Percentiles rank a stretch among this genome's conserved stretches.
phyloP scores from a whole-genome alignment of 2,113 vertebrate genomes.

The Orientallactaga bullata region DNA sequence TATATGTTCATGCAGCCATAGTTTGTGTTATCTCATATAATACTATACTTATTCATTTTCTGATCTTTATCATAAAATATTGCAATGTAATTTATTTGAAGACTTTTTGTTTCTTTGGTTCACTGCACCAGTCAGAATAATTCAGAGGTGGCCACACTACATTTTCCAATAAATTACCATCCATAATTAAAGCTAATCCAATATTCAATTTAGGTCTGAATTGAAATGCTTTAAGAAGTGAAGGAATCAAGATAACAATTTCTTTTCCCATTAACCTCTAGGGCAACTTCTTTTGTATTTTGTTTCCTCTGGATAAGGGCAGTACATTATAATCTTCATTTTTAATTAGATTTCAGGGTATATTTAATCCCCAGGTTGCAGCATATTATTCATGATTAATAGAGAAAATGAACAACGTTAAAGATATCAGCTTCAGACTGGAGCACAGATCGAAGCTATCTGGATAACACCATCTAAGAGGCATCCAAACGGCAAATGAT shows the following conservation, averaged over 20 bases:
- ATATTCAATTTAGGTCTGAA: slow-evolving; percentile 70
- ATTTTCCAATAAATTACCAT: slow-evolving; percentile 56
- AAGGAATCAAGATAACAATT: slow-evolving; percentile 66
- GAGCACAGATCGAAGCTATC: slow-evolving; percentile 1
- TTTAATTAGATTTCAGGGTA: slow-evolving; percentile 73
- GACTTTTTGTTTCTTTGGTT: slow-evolving; percentile 32
- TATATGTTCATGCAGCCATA: neutral
- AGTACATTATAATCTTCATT: slow-evolving; percentile 65
- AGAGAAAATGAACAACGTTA: slow-evolving; percentile 60
- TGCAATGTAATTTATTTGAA: neutral
- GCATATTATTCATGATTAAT: slow-evolving; percentile 47
- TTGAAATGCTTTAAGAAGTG: slow-evolving; percentile 56
- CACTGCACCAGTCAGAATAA: slow-evolving; percentile 28
- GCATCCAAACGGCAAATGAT: neutral
- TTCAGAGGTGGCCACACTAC: neutral
- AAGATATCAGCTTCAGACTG: neutral
- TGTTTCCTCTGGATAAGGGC: slow-evolving; percentile 58
- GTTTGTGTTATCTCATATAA: neutral
- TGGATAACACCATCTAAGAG: neutral
- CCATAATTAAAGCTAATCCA: slow-evolving; percentile 48
- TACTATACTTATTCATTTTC: neutral
- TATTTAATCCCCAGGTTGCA: slow-evolving; percentile 62
- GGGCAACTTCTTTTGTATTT: slow-evolving; percentile 63
- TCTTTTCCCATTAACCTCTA: slow-evolving; percentile 70
- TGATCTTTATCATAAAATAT: slow-evolving; percentile 23